phyloP scores from a whole-genome alignment of 37 sponge, comb jelly and placozoan genomes.

The Dysidea cf. avara region DNA sequence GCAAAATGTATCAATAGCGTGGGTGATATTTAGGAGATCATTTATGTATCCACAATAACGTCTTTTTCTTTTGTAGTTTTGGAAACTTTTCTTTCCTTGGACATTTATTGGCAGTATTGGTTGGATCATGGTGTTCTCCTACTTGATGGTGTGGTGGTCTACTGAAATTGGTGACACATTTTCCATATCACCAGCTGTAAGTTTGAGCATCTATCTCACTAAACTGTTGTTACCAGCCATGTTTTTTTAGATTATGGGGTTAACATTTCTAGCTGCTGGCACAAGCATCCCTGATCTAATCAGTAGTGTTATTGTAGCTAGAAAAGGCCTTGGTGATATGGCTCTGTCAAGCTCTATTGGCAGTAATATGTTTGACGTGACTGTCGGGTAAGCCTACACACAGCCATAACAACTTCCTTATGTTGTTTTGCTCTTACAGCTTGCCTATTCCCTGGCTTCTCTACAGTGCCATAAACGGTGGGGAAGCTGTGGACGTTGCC shows the following conservation, averaged over 20 bases:
- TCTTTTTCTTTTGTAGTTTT: conserved; percentile 1
- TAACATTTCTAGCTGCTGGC: conserved; percentile 81
- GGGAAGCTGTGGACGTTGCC: conserved; percentile 1
- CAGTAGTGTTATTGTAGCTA: conserved; percentile 82
- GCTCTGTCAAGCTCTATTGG: conserved; percentile 92
- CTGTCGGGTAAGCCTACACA: conserved; percentile 53
- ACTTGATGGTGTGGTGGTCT: conserved; percentile 37
- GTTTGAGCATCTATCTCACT: no score
- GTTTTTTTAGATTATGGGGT: conserved; percentile 58
- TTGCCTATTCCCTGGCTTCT: conserved; percentile 16
- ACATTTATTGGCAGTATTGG: conserved; percentile 31
- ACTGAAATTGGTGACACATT: conserved; percentile 36
- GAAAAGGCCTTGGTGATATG: conserved; percentile 94
- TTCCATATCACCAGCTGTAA: conserved; percentile 16
- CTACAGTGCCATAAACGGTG: background rate
- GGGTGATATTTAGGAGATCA: no score
- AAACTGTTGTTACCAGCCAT: no score
- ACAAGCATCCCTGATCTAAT: conserved; percentile 89
- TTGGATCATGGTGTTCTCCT: conserved; percentile 24
- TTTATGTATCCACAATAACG: no score
- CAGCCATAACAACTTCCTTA: no score
- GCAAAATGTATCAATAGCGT: no score
- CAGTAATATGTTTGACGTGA: conserved; percentile 89
- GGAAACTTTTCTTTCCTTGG: conserved; percentile 24
- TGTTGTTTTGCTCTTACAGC: no score